phyloP scores from a whole-genome alignment of 2,888 invertebrate species.

The Drosophila mimetica region DNA sequence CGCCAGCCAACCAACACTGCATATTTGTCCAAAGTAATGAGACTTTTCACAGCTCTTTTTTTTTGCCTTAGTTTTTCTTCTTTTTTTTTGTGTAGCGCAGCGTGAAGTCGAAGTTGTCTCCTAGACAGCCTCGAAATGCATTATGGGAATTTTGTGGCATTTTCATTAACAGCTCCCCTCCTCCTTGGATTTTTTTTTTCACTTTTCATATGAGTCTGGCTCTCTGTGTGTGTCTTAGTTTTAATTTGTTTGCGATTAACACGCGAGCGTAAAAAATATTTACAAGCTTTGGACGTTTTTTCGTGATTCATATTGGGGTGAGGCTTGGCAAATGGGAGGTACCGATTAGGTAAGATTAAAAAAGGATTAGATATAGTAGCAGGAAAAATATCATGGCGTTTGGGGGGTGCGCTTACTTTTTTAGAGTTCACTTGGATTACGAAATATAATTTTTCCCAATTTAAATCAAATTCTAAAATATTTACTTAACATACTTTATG shows the following conservation, averaged over 20 bases:
- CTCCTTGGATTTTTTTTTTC: neutral
- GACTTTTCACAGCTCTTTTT: slow-evolving; percentile 79
- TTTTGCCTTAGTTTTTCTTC: slow-evolving; percentile 41
- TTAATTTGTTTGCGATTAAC: slow-evolving; percentile 78
- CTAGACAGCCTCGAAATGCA: slow-evolving; percentile 66
- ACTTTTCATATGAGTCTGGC: slow-evolving; percentile 7
- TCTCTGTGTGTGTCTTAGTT: slow-evolving; percentile 49
- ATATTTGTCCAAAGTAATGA: slow-evolving; percentile 81
- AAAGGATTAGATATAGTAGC: neutral
- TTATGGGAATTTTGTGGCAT: slow-evolving; percentile 81
- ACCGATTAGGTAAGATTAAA: slow-evolving; percentile 25
- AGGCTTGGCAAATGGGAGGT: neutral
- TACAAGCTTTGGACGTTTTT: slow-evolving; percentile 17
- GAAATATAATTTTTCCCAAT: too few species aligned
- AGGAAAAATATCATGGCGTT: too few species aligned
- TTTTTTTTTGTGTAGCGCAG: slow-evolving; percentile 51
- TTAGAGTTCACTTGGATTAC: too few species aligned
- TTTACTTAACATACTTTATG: too few species aligned
- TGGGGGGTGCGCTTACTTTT: too few species aligned
- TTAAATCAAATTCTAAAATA: too few species aligned
- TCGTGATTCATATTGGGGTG: slow-evolving; percentile 15
- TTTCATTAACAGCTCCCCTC: slow-evolving; percentile 74
- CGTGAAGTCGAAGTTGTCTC: slow-evolving; percentile 64
- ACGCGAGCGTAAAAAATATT: slow-evolving; percentile 59
- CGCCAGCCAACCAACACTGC: slow-evolving; percentile 46